These are phyloP conservation scores for Lagria hirta DNA, from an alignment of 2,888 invertebrate species.

Conservation along the genomic window DNA sequence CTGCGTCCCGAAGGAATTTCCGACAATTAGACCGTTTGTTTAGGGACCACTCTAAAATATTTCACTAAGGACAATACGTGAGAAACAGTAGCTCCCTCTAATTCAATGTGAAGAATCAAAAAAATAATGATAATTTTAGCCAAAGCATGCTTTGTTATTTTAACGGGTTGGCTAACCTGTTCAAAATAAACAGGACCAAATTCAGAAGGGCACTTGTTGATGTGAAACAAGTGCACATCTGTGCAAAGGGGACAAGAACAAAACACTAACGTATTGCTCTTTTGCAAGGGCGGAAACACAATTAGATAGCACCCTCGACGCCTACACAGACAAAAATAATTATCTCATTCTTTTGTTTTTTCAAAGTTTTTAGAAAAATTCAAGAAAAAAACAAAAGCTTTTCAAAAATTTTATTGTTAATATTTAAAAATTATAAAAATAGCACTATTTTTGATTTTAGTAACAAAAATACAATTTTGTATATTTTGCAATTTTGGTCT, in stretches of 20 bases:
- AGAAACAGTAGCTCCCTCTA: conserved; percentile 27
- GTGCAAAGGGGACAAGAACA: conserved; percentile 35
- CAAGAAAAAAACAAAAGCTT: too few species aligned
- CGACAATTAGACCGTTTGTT: conserved; percentile 34
- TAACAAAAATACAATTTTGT: too few species aligned
- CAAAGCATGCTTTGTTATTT: conserved; percentile 29
- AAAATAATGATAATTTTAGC: conserved; percentile 20
- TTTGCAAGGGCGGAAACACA: too few species aligned
- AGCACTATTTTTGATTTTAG: too few species aligned
- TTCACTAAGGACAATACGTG: conserved; percentile 37
- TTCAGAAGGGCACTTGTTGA: conserved; percentile 40
- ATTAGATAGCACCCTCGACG: too few species aligned
- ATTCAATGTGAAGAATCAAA: conserved; percentile 19
- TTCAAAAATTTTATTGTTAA: too few species aligned
- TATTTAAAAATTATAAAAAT: too few species aligned
- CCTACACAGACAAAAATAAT: too few species aligned
- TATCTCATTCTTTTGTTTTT: too few species aligned
- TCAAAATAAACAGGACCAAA: conserved; percentile 36
- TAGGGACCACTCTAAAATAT: conserved; percentile 37
- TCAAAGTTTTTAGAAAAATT: too few species aligned
- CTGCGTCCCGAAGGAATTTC: conserved; percentile 20
- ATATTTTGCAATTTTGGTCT: too few species aligned
- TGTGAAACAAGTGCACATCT: conserved; percentile 30
- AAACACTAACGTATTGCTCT: too few species aligned
- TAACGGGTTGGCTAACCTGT: conserved; percentile 38